Conservation (phyloP, 2,797 vertebrate genomes). For the Sternotherus odoratus region DNA sequence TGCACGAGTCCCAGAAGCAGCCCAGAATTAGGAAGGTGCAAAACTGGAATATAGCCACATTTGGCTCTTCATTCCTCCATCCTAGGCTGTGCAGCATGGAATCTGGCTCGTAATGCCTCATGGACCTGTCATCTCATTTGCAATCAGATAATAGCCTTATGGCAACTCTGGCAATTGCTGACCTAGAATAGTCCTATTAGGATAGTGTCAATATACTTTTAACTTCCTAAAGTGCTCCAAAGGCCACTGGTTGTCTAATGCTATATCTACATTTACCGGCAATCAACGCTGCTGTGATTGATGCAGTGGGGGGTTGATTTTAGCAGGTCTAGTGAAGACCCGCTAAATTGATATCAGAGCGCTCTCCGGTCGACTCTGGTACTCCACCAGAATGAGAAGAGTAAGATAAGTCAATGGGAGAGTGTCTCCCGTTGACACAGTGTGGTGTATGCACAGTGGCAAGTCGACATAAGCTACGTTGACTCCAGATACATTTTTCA, state of each 20-base stretch:
- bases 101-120: conserved; percentile 6
- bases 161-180: conserved; percentile 66
- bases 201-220: conserved; percentile 7
- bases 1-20: fast-evolving
- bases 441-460: too few species aligned
- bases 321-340: too few species aligned
- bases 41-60: background rate
- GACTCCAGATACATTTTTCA: too few species aligned
- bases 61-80: background rate
- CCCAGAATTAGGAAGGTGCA: background rate
- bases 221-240: conserved; percentile 3
- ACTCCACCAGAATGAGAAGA: too few species aligned
- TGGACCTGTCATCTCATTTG: conserved; percentile 48
- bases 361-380: too few species aligned
- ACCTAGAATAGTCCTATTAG: conserved; percentile 58
- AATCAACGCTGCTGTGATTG: too few species aligned
- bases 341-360: too few species aligned
- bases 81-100: conserved; percentile 7
- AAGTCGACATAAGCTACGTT: too few species aligned
- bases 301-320: too few species aligned
- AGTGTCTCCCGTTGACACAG: too few species aligned
- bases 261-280: too few species aligned
- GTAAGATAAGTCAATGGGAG: too few species aligned
- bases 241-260: background rate
- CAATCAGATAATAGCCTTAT: conserved; percentile 60